Evolutionary conservation across 2,797 vertebrate genomes (phyloP), one percentile per base, ranked within the genome.

Genomic region (Tangara arthus): DNA sequence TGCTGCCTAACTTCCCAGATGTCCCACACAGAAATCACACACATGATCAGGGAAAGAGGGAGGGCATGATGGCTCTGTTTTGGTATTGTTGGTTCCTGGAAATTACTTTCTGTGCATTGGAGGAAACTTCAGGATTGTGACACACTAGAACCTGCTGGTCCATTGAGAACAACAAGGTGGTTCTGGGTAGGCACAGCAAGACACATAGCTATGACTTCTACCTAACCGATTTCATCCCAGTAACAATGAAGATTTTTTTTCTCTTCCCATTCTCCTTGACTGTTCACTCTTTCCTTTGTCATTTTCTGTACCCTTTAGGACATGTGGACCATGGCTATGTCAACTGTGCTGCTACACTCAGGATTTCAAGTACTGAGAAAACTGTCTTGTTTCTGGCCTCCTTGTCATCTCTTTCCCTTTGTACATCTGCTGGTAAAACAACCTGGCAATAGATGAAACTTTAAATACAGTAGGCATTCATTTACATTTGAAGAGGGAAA

Each of bases 401-500:
- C 27, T 71, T 89, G 49, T 79, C 71, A 92, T 77, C 41, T 68
- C 30, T 86, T 91, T 91, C 61, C 50, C 63, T 90, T 95, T 89
- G 89, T 91, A 61, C 50, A 60, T 80, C 71, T 93, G 80, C 80
- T 92, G 82, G 87, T 90, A 80, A 93, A 89, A 61, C 81, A 94
- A 83, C 89, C 86, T 94, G 71, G 63, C 68, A 92, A 65, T 55
- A 92, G 87, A 78, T 4, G 3, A 93, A 93, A 95, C 78, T 91
- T 88, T 83, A 94, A 89, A 92, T 95, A 91, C 30, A 60, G 82
- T 82, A 94, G 72, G 57, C 71, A 56, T 78, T 64, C 66, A 82
- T 93, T 93, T 94, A 66, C 75, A 92, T 93, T 92, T 97, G 93
- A 95, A 93, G 81, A 88, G 89, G 44, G 64, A 89, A 92, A 77